Conservation (phyloP, 2,888 invertebrate genomes). For the Pemphredon lugubris region DNA sequence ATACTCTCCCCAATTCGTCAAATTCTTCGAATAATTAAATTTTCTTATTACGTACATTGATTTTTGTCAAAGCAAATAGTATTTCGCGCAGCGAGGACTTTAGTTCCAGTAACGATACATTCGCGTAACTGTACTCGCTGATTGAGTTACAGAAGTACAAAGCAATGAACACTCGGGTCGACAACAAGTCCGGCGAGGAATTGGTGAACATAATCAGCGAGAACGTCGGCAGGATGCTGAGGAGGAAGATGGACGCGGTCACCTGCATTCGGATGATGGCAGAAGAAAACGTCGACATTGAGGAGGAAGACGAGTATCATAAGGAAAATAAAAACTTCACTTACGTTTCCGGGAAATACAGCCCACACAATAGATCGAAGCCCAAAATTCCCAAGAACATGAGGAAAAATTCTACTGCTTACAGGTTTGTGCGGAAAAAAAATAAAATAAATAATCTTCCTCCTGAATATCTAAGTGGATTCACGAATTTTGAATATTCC, state of each 20-base stretch:
- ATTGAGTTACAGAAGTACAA: slow-evolving; percentile 87
- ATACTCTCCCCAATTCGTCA: too few relatives aligned
- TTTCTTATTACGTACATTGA: too few relatives aligned
- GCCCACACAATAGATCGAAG: slow-evolving; percentile 80
- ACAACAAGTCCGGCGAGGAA: slow-evolving; percentile 89
- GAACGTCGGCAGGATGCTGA: slow-evolving; percentile 92
- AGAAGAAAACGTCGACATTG: slow-evolving; percentile 86
- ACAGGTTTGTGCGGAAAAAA: slow-evolving; percentile 30
- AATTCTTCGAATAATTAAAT: too few relatives aligned
- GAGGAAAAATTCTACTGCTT: slow-evolving; percentile 68
- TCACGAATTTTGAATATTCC: too few relatives aligned
- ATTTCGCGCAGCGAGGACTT: too few relatives aligned
- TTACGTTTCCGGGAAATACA: slow-evolving; percentile 93
- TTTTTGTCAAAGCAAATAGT: too few relatives aligned
- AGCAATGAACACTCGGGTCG: slow-evolving; percentile 89
- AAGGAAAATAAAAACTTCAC: slow-evolving; percentile 79
- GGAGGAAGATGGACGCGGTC: slow-evolving; percentile 94
- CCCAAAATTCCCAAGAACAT: slow-evolving; percentile 73
- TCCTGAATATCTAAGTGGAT: background rate
- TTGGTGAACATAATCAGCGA: slow-evolving; percentile 90
- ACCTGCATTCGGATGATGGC: slow-evolving; percentile 90
- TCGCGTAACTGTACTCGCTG: background rate
- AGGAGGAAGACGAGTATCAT: slow-evolving; percentile 79
- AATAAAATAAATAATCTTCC: background rate
- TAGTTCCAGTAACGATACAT: too few relatives aligned